Evolutionary conservation across 2,888 invertebrate genomes (phyloP).

Genomic region (Buathra laborator): DNA sequence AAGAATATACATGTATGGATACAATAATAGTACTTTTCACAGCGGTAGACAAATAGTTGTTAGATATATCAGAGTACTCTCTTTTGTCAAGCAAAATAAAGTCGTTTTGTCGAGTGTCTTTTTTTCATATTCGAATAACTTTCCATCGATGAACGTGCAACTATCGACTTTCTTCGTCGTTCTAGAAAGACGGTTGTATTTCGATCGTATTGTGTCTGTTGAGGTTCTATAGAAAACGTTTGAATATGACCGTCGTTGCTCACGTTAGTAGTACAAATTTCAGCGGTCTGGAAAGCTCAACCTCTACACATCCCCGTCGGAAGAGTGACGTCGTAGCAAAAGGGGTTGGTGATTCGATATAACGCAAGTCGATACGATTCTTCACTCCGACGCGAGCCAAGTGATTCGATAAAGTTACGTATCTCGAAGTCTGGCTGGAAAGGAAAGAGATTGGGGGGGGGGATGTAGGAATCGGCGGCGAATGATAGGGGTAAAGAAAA

Average conservation of each 20-base stretch:
- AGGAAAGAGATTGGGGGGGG: not conserved
- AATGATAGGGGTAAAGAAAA: not conserved
- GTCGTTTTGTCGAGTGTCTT: too few relatives aligned
- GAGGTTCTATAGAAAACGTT: constrained; percentile 3
- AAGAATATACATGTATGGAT: constrained; percentile 21
- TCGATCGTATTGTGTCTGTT: too few relatives aligned
- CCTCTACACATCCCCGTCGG: not conserved
- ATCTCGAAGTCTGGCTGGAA: constrained; percentile 11
- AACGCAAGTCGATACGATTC: constrained; percentile 50
- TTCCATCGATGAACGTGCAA: too few relatives aligned
- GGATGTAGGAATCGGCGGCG: not conserved
- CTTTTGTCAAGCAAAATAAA: too few relatives aligned
- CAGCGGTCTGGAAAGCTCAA: constrained; percentile 30
- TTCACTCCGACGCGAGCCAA: constrained; percentile 37
- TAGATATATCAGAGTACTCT: too few relatives aligned
- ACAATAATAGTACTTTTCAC: too few relatives aligned
- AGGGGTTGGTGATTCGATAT: constrained; percentile 35
- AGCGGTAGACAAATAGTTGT: too few relatives aligned
- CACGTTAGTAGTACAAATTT: constrained; percentile 30
- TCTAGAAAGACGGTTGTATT: too few relatives aligned
- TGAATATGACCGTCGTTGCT: constrained; percentile 32
- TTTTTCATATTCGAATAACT: too few relatives aligned
- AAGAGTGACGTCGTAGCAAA: constrained; percentile 46
- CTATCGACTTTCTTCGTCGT: too few relatives aligned
- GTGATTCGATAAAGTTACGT: constrained; percentile 48